Evolutionary conservation across 2,888 invertebrate species (phyloP), one percentile per base, ranked within the genome.

Genomic region (Ptychoptera albimana): DNA sequence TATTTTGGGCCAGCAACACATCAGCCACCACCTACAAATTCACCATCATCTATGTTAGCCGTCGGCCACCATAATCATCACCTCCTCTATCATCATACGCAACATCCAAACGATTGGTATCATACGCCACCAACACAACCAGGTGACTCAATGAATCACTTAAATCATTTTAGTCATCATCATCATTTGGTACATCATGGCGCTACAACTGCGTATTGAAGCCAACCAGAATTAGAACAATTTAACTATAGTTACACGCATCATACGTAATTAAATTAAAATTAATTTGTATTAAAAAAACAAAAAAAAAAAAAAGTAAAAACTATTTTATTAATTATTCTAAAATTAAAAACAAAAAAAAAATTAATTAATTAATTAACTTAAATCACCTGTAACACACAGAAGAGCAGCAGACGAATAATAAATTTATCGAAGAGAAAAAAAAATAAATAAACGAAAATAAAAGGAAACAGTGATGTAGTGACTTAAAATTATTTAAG

Each of bases 141-240:
- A 54, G 46, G 54, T 6, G 68, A 64, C 43, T 59, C 64, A 5
- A 66, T 63, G 59, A 64, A 64, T 55, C 52, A 51, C 37, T 52
- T 64, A 42, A 63, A 71, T 55, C 69, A 69, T 52, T 67, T 73
- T 49, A 70, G 76, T 58, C 77, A 77, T 55, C 74, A 74, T 57
- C 74, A 74, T 50, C 76, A 74, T 52, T 60, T 77, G 54, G 74
- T 76, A 72, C 76, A 74, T 61, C 75, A 76, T 29, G 80, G 81
- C 9, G 79, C 82, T 37, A 78, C 82, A 46, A 77, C 82, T 47
- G 82, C 82, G 42, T 83, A 83, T 71, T 83, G 79, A 80, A 73
- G 71, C 44, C 68, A 70, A 23, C 29, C 31, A 8, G 40, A 45
- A 23, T 51, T 48, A 48, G 45, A 49, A 44, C 45, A 48, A 46